Conservation (phyloP, 2,113 vertebrate genomes). For the Ophthalmolycus amberensis region DNA sequence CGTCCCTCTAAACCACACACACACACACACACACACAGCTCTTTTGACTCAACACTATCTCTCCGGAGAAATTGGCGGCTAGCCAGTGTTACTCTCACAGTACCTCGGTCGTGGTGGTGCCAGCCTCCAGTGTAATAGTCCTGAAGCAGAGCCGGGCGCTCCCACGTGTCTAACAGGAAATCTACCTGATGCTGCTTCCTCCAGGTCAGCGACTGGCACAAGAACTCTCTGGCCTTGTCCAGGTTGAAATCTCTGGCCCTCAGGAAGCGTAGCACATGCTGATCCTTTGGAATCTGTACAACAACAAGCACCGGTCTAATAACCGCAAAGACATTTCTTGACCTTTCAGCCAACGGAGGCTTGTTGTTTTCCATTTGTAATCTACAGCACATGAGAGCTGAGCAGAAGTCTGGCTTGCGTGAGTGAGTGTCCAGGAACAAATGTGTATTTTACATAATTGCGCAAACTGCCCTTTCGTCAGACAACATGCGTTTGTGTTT, state of each 20-base stretch:
- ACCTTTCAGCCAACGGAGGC: background rate
- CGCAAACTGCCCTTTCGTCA: conserved; percentile 17
- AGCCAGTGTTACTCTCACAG: background rate
- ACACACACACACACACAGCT: conserved; percentile 14
- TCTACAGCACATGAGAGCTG: background rate
- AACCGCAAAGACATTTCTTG: background rate
- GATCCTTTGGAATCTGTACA: conserved; percentile 93
- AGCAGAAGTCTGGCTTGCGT: conserved; percentile 9
- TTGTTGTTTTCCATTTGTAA: background rate
- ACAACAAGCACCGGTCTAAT: background rate
- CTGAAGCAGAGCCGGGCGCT: conserved; percentile 89
- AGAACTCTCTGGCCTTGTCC: conserved; percentile 92
- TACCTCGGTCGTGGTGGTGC: conserved; percentile 97
- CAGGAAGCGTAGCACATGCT: conserved; percentile 96
- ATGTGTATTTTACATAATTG: conserved; percentile 4
- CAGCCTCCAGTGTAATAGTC: conserved; percentile 95
- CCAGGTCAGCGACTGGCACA: conserved; percentile 96
- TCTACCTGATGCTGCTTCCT: conserved; percentile 97
- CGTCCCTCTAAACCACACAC: conserved; percentile 86
- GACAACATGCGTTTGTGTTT: conserved; percentile 25
- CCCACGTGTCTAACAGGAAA: conserved; percentile 93
- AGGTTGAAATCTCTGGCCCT: conserved; percentile 93
- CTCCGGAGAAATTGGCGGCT: background rate
- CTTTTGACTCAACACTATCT: too few species aligned
- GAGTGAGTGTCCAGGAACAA: conserved; percentile 7